Base-by-base conservation (phyloP, 2,113 vertebrate species). In the Platanista minor region DNA sequence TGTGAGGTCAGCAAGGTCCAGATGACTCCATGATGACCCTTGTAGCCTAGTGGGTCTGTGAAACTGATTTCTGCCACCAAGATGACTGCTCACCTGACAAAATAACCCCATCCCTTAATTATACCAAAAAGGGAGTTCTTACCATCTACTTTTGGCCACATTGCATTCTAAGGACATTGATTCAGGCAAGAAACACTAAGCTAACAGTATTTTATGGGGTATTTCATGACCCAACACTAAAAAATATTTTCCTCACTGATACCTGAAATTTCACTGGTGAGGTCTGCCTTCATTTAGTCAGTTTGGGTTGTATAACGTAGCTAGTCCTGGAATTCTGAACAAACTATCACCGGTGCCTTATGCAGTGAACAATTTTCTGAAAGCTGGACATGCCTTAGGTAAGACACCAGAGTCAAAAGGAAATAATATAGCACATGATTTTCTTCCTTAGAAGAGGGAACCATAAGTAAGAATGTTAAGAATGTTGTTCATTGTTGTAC, bases 381-480 rank as follows among this genome's bases (percentile, higher is more conserved):
- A 78, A 12, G 3, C 31, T 43, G n/a, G 21, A 6, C 59, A n/a
- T 71, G 43, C 6, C 74, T 90, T 78, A 49, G 62, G 27, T 81
- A 75, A 67, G n/a, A 81, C 25, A 86, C 15, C 29, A n/a, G 61
- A 77, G 20, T 66, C 87, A 87, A 57, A 61, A 94, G n/a, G n/a
- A 52, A 75, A 6, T 49, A 94, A 64, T 36, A 59, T 1, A 49
- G 29, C 5, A 74, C 18, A 8, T 33, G 21, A 61, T 54, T 62
- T 96, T 46, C 90, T 86, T 71, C 17, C 43, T 81, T 43, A 59
- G 57, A 67, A 46, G n/a, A 81, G 41, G n/a, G 69, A 75, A 66
- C 39, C 25, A 7, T 27, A 66, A 77, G 20, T 77, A 54, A 90
- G 46, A 64, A 33, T 59, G 18, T 14, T 71, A 74, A 71, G 29